phyloP scores from a whole-genome alignment of 2,113 vertebrate species.

The Sinocyclocheilus anshuiensis region DNA sequence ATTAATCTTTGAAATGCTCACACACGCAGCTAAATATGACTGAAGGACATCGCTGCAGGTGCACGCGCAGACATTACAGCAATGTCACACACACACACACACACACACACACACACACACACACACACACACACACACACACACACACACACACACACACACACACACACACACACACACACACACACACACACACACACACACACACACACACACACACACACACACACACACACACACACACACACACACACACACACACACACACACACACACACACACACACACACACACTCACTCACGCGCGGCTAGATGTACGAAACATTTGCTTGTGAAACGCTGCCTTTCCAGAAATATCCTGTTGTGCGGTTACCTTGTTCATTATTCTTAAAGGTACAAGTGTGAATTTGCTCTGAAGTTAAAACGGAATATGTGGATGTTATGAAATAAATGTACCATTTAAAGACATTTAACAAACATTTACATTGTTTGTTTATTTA shows the following conservation, averaged over 20 bases:
- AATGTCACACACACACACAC: slow-evolving; percentile 4
- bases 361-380: background rate
- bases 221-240: background rate
- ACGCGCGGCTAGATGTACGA: background rate
- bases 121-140: background rate
- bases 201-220: background rate
- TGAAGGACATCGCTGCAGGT: slow-evolving; percentile 50
- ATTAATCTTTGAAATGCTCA: slow-evolving; percentile 54
- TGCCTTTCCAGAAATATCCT: slow-evolving; percentile 1
- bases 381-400: background rate
- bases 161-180: background rate
- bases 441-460: background rate
- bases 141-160: background rate
- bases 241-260: background rate
- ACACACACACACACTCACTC: background rate
- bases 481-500: background rate
- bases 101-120: background rate
- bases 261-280: background rate
- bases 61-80: slow-evolving; percentile 33
- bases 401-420: too few relatives aligned
- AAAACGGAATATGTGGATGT: too few relatives aligned
- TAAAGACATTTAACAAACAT: background rate
- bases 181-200: background rate
- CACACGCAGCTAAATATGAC: slow-evolving; percentile 33
- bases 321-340: slow-evolving; percentile 14